Percentiles rank a stretch among this genome's conserved stretches.
phyloP scores from a whole-genome alignment of 2,113 vertebrate species.

The Alosa alosa region DNA sequence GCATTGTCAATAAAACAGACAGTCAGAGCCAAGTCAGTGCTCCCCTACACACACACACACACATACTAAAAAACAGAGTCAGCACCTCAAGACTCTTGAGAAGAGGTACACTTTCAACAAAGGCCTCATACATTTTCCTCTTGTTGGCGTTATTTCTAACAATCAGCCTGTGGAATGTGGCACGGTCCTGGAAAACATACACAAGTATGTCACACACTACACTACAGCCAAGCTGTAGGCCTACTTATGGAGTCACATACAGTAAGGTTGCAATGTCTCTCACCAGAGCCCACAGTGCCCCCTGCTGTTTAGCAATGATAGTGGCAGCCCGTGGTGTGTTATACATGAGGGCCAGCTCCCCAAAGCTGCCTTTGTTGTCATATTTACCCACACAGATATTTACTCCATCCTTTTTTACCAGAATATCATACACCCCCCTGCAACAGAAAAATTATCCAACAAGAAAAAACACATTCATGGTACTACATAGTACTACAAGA shows the following conservation, averaged over 20 bases:
- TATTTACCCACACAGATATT: slow-evolving; percentile 84
- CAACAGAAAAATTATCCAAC: slow-evolving; percentile 38
- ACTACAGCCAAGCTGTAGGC: neutral
- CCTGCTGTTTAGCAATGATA: slow-evolving; percentile 85
- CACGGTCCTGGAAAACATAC: slow-evolving; percentile 77
- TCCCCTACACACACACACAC: neutral
- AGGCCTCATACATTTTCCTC: slow-evolving; percentile 86
- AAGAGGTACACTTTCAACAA: slow-evolving; percentile 91
- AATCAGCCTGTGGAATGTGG: slow-evolving; percentile 93
- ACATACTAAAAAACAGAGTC: neutral
- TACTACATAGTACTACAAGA: neutral
- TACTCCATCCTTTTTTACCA: slow-evolving; percentile 80
- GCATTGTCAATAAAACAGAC: neutral
- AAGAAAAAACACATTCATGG: neutral
- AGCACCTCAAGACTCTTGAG: slow-evolving; percentile 89
- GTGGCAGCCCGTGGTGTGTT: slow-evolving; percentile 94
- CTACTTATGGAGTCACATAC: neutral
- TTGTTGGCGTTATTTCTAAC: slow-evolving; percentile 94
- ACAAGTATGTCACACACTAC: neutral
- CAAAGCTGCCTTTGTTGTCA: slow-evolving; percentile 91
- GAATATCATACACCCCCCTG: slow-evolving; percentile 89
- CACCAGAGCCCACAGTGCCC: slow-evolving; percentile 94
- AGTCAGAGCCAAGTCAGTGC: neutral
- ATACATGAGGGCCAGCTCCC: slow-evolving; percentile 96
- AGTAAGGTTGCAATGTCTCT: slow-evolving; percentile 46